Evolutionary conservation across 2,797 vertebrate species (phyloP).

Genomic region (Sparidentex hasta): DNA sequence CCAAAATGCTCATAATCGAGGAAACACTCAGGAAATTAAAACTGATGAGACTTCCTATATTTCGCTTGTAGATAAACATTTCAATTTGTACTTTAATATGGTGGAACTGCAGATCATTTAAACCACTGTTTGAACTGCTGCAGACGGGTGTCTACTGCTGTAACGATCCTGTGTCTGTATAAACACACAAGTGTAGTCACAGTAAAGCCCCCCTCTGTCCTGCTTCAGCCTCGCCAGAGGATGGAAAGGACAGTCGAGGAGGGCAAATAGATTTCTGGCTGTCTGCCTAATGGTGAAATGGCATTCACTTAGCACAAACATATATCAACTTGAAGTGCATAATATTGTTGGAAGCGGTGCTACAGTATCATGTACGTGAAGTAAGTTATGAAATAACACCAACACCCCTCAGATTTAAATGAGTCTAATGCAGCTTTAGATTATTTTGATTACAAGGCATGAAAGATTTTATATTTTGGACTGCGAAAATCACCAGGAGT

Average conservation of each 20-base stretch:
- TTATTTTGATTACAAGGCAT: background rate
- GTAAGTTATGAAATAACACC: background rate
- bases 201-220: slow-evolving; percentile 16
- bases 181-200: slow-evolving; percentile 22
- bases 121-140: background rate
- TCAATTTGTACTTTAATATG: background rate
- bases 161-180: slow-evolving; percentile 24
- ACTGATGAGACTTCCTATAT: background rate
- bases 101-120: background rate
- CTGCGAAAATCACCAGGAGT: too few species aligned
- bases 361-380: background rate
- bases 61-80: background rate
- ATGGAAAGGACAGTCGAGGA: slow-evolving; percentile 40
- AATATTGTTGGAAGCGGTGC: slow-evolving; percentile 14
- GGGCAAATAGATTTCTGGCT: slow-evolving; percentile 57
- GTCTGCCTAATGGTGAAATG: slow-evolving; percentile 52
- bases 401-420: background rate
- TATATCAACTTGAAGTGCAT: slow-evolving; percentile 47
- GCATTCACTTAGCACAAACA: slow-evolving; percentile 34
- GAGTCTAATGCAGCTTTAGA: background rate
- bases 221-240: slow-evolving; percentile 31
- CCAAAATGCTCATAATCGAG: slow-evolving; percentile 8
- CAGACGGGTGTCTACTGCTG: background rate
- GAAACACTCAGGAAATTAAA: background rate
- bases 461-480: background rate